Base-by-base conservation (phyloP, 2,797 vertebrate species). In the Yasuhikotakia modesta region DNA sequence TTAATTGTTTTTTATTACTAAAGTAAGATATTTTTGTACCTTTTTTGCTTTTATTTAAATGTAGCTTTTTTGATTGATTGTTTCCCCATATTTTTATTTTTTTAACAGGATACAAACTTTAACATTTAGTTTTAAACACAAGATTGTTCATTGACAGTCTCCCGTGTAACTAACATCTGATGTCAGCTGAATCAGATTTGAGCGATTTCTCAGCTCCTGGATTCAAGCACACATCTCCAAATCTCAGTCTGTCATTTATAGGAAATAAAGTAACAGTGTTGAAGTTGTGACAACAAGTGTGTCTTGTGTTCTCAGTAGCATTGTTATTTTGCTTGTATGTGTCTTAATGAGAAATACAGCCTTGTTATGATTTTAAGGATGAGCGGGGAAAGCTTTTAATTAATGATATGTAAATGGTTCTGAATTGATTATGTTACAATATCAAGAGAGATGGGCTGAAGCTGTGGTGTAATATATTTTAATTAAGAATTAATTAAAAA, bases 401-500 rank as follows among this genome's bases (percentile, higher is more conserved):
- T 98, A 99, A 98, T 98, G 96, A 98, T 97, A 98, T 97, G 96
- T 98, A 97, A 98, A 98, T 97, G 95, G 95, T 96, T 96, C 96
- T 96, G 96, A 98, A 98, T 98, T 97, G 96, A 98, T 98, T 97
- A 97, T 94, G 96, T 98, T 97, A 96, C 95, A 96, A 98, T 98
- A 98, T 97, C 95, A 97, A 96, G 96, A 97, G 96, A 97, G 96
- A 98, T 97, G 95, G 94, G 95, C 94, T 95, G 96, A 97, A 96
- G 95, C 96, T 97, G 95, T 96, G 95, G 95, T 97, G 96, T 96
- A 96, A 98, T 98, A 97, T 97, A 96, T 98, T 98, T 98, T 98
- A 98, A 99, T 99, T 98, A 98, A 98, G 96, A 97, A 99, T 99
- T 99, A 98, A 98, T 99, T 99, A 97, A 97, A 99, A 98, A 98